These are phyloP conservation scores for Microctenopoma lineatum DNA, from an alignment of 2,797 vertebrate species.

Conservation along the genomic window DNA sequence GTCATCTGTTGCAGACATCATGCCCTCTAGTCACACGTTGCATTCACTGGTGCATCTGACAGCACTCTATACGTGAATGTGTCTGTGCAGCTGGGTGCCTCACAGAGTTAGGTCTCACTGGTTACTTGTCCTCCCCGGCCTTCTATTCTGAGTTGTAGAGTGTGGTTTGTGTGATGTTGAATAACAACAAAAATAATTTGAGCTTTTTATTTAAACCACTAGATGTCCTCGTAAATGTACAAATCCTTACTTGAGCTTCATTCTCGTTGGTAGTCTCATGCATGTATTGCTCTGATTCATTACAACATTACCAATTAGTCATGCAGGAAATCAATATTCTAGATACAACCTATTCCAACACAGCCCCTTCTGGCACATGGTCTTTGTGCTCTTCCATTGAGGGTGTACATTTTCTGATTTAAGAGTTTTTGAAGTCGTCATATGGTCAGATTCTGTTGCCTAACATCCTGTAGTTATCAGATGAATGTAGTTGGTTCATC, in stretches of 20 bases:
- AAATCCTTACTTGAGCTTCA: conserved; percentile 30
- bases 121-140: background rate
- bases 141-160: background rate
- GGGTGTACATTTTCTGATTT: background rate
- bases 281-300: background rate
- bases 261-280: too few species aligned
- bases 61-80: conserved; percentile 9
- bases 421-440: background rate
- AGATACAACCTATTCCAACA: background rate
- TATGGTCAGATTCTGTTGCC: background rate
- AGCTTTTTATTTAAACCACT: conserved; percentile 65
- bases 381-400: conserved; percentile 1
- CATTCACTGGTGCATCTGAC: conserved; percentile 42
- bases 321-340: background rate
- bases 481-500: too few species aligned
- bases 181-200: background rate
- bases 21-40: conserved; percentile 50
- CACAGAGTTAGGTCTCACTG: conserved; percentile 4
- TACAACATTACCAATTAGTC: background rate
- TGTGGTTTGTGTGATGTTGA: background rate
- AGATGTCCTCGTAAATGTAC: conserved; percentile 76
- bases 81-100: conserved; percentile 40
- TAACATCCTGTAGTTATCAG: too few species aligned
- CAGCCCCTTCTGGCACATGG: too few species aligned
- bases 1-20: conserved; percentile 36